phyloP scores from a whole-genome alignment of 1,140 invertebrate genomes.

The Pseudomyrmex concolor region DNA sequence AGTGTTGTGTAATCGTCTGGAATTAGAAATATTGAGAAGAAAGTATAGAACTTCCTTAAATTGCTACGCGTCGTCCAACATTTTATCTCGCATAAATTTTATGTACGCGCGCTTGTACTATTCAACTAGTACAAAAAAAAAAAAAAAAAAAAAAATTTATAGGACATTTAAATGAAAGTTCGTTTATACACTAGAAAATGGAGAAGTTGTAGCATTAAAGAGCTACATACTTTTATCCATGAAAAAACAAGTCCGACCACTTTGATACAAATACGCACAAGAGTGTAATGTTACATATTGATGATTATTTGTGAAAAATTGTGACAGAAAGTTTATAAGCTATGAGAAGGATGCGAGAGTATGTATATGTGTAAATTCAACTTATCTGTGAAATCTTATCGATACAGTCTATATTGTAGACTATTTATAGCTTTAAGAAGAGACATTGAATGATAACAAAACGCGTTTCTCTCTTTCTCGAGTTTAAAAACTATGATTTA shows the following conservation, averaged over 20 bases:
- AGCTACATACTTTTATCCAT: constrained; percentile 6
- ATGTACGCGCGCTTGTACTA: constrained; percentile 21
- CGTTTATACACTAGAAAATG: constrained; percentile 12
- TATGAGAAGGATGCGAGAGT: neutral
- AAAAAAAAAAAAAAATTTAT: neutral
- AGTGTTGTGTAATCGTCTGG: constrained; percentile 47
- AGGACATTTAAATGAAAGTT: constrained; percentile 31
- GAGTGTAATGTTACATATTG: constrained; percentile 43
- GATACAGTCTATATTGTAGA: neutral
- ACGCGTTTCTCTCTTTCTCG: neutral
- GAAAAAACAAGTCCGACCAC: constrained; percentile 40
- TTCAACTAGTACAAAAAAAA: neutral
- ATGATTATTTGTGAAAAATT: constrained; percentile 24
- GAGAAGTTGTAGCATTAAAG: neutral
- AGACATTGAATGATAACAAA: neutral
- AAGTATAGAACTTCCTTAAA: constrained; percentile 36
- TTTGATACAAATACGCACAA: constrained; percentile 47
- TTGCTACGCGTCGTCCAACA: constrained; percentile 17
- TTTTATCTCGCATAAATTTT: constrained; percentile 32
- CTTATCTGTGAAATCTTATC: neutral
- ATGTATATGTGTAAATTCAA: constrained; percentile 9
- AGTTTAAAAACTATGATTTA: neutral
- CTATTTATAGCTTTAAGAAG: neutral
- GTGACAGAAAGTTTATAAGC: constrained; percentile 41
- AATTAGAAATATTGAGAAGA: constrained; percentile 34